These are phyloP conservation scores for Numenius phaeopus DNA, from an alignment of 2,797 vertebrate genomes.

Conservation along the genomic window DNA sequence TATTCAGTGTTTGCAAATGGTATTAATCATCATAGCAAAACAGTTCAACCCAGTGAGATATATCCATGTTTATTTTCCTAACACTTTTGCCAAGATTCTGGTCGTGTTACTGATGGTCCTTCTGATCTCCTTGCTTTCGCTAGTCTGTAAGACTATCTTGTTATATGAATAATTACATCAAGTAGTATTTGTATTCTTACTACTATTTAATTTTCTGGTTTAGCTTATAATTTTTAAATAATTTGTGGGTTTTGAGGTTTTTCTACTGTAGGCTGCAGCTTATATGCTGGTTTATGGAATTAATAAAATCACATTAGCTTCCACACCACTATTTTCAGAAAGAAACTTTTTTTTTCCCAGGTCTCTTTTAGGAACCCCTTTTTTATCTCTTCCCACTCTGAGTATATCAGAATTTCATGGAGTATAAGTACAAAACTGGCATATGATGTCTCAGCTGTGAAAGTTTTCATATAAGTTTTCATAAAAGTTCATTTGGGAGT, in stretches of 20 bases:
- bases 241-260: background rate
- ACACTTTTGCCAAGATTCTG: background rate
- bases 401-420: background rate
- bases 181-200: background rate
- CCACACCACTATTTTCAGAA: background rate
- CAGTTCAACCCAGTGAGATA: background rate
- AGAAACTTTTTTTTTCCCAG: background rate
- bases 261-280: background rate
- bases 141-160: background rate
- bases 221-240: background rate
- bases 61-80: background rate
- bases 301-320: constrained; percentile 14
- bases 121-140: background rate
- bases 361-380: background rate
- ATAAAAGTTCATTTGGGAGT: background rate
- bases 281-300: background rate
- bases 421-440: background rate
- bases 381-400: background rate
- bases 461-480: background rate
- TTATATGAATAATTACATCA: background rate
- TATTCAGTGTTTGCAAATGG: background rate
- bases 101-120: background rate
- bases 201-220: background rate
- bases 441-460: background rate
- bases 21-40: background rate